Conservation (phyloP, 1,140 invertebrate genomes). For the Pissodes strobi region DNA sequence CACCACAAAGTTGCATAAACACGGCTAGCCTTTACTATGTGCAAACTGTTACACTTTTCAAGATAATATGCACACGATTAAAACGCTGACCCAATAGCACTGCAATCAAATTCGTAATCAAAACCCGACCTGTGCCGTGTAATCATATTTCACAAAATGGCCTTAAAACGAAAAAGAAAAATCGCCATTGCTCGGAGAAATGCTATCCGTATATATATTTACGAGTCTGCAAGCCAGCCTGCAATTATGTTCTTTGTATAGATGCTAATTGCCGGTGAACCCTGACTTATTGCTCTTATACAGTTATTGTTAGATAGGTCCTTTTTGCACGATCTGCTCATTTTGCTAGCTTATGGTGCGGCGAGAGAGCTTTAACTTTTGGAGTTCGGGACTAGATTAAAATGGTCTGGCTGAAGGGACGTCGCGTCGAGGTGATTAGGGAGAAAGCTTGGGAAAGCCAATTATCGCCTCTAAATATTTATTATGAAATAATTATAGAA, state of each 20-base stretch:
- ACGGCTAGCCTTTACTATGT: too few relatives aligned
- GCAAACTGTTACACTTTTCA: background rate
- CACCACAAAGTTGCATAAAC: too few relatives aligned
- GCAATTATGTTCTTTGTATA: constrained; percentile 38
- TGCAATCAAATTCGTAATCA: constrained; percentile 1
- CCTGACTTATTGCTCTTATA: constrained; percentile 34
- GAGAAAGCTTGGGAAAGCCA: too few relatives aligned
- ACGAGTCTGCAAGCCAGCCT: constrained; percentile 23
- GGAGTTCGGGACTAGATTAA: background rate
- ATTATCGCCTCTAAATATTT: background rate
- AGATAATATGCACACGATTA: background rate
- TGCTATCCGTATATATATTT: constrained; percentile 21
- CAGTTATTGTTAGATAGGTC: constrained; percentile 32
- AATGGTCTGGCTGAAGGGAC: too few relatives aligned
- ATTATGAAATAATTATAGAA: too few relatives aligned
- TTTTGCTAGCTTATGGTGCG: constrained; percentile 24
- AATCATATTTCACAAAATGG: constrained; percentile 19
- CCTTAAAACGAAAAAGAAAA: constrained; percentile 14
- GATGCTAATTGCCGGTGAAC: constrained; percentile 37
- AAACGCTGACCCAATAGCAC: background rate
- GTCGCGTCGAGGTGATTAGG: background rate
- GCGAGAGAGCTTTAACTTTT: background rate
- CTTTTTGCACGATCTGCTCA: constrained; percentile 25
- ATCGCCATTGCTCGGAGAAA: constrained; percentile 22
- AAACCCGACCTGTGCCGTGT: constrained; percentile 7